Conservation (phyloP, 2,888 invertebrate genomes). For the Leucophenga montana region DNA sequence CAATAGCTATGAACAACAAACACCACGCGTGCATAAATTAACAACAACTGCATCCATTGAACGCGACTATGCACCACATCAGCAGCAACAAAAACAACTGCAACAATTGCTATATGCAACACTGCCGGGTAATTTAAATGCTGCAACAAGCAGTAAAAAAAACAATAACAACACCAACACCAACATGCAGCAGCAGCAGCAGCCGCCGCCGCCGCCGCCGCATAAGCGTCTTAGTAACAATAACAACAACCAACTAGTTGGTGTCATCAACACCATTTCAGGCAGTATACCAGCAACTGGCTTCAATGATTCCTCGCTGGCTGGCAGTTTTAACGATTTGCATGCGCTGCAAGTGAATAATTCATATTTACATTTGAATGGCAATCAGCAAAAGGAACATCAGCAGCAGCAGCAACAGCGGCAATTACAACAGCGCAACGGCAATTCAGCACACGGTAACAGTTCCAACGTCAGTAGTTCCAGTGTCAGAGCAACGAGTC, state of each 20-base stretch:
- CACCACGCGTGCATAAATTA: slow-evolving; percentile 49
- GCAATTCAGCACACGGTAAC: not conserved
- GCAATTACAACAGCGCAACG: slow-evolving; percentile 16
- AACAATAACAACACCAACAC: slow-evolving; percentile 25
- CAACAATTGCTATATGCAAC: slow-evolving; percentile 62
- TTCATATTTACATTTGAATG: slow-evolving; percentile 52
- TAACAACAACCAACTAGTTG: slow-evolving; percentile 27
- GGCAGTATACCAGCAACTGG: slow-evolving; percentile 67
- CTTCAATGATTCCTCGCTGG: slow-evolving; percentile 26
- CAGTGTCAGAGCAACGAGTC: not conserved
- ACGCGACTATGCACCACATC: slow-evolving; percentile 48
- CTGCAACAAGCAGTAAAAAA: slow-evolving; percentile 33
- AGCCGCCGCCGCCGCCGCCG: slow-evolving; percentile 27
- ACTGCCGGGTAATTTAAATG: slow-evolving; percentile 54
- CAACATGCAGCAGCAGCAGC: slow-evolving; percentile 36
- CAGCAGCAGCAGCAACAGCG: slow-evolving; percentile 29
- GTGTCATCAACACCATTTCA: slow-evolving; percentile 69
- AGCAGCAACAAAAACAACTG: slow-evolving; percentile 39
- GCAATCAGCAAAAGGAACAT: slow-evolving; percentile 19
- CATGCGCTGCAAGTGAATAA: slow-evolving; percentile 51
- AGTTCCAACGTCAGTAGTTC: slow-evolving; percentile 13
- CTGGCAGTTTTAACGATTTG: slow-evolving; percentile 57
- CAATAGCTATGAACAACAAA: slow-evolving; percentile 37
- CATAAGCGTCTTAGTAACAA: slow-evolving; percentile 29
- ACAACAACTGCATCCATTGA: slow-evolving; percentile 67